Conservation (phyloP, 2,797 vertebrate genomes). For the Falco biarmicus region DNA sequence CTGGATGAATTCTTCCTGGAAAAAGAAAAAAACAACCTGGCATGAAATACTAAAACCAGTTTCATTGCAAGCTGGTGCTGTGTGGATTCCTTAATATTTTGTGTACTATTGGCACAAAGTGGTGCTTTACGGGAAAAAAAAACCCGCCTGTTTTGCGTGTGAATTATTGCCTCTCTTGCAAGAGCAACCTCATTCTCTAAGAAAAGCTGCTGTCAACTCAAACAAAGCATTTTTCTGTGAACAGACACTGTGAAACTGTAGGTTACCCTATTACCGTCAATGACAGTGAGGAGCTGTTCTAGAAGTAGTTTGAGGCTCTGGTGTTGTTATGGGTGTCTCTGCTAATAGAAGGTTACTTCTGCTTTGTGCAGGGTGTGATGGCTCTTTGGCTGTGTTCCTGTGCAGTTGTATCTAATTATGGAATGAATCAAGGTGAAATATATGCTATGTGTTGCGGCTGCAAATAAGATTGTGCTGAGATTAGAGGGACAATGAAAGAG, state of each 20-base stretch:
- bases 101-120: background rate
- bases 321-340: background rate
- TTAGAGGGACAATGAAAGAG: background rate
- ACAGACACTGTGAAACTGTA: background rate
- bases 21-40: background rate
- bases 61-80: background rate
- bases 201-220: background rate
- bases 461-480: background rate
- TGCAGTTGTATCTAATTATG: background rate
- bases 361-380: background rate
- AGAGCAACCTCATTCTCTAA: background rate
- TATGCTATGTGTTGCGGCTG: background rate
- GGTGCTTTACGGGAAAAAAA: background rate
- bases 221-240: background rate
- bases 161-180: background rate
- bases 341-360: background rate
- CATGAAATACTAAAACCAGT: background rate
- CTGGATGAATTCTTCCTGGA: background rate
- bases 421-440: background rate
- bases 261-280: background rate
- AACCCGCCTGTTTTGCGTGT: background rate
- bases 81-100: background rate
- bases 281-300: background rate
- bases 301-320: background rate
- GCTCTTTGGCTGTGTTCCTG: background rate